A percentile compares a stretch with the other conserved stretches of the same genome.
These are phyloP conservation scores for Oreochromis aureus DNA, from an alignment of 2,113 vertebrate genomes.

Conservation along the genomic window DNA sequence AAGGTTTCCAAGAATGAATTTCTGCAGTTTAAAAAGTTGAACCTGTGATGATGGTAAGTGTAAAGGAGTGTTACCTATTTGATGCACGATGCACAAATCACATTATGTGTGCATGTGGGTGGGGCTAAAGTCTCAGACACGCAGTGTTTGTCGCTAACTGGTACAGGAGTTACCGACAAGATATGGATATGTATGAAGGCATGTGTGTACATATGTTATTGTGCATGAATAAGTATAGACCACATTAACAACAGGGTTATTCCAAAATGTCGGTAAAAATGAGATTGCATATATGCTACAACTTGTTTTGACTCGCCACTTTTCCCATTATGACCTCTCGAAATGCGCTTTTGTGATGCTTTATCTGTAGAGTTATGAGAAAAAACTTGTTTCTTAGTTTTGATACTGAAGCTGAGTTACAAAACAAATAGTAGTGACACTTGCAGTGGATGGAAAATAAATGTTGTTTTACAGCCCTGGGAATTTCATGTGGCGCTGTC, in stretches of 20 bases:
- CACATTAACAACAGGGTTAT: background rate
- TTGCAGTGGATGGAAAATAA: background rate
- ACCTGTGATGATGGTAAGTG: background rate
- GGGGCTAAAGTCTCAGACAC: background rate
- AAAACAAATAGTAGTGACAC: background rate
- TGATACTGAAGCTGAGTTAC: background rate
- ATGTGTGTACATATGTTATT: background rate
- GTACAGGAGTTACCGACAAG: no score
- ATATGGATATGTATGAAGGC: background rate
- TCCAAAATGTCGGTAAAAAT: background rate
- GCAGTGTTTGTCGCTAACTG: background rate
- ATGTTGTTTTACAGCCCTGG: background rate
- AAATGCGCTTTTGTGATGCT: background rate
- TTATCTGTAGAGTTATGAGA: background rate
- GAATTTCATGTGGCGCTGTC: background rate
- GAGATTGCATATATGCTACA: background rate
- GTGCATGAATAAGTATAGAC: background rate
- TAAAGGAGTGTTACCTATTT: background rate
- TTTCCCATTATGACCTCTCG: rapidly evolving
- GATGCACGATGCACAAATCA: background rate
- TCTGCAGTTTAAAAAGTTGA: background rate
- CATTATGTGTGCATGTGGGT: background rate
- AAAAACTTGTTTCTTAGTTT: background rate
- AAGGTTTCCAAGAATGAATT: background rate
- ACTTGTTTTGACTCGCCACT: background rate